Conservation (phyloP, 2,797 vertebrate species). For the Stomatorhinus walkeri region DNA sequence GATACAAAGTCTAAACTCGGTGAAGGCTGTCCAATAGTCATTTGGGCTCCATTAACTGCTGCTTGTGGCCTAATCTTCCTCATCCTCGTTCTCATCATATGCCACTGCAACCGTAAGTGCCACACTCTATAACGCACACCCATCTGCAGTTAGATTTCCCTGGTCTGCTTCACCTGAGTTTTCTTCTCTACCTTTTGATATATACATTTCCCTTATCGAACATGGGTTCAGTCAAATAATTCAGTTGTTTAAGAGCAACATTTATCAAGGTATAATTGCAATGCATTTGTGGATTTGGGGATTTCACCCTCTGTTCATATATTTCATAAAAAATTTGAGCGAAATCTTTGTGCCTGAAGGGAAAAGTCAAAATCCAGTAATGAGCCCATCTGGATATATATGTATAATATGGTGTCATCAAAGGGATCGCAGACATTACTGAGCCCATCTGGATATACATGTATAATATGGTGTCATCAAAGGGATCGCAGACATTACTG, state of each 20-base stretch:
- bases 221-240: not conserved
- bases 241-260: not conserved
- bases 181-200: not conserved
- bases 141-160: not conserved
- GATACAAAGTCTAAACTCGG: not conserved
- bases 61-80: conserved; percentile 53
- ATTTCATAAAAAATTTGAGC: not conserved
- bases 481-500: not conserved
- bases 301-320: not conserved
- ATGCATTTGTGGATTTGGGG: not conserved
- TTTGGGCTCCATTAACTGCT: conserved; percentile 48
- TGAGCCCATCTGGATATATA: not conserved
- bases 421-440: not conserved
- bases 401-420: not conserved
- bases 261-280: not conserved
- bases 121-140: not conserved
- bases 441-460: not conserved
- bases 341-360: not conserved
- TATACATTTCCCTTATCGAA: not conserved
- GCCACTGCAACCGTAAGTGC: conserved; percentile 61
- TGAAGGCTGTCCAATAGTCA: conserved; percentile 39
- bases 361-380: not conserved
- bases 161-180: not conserved
- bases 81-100: conserved; percentile 45
- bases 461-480: not conserved